These are phyloP conservation scores for Subacronicta megacephala DNA, from an alignment of 2,888 invertebrate species.

Conservation along the genomic window DNA sequence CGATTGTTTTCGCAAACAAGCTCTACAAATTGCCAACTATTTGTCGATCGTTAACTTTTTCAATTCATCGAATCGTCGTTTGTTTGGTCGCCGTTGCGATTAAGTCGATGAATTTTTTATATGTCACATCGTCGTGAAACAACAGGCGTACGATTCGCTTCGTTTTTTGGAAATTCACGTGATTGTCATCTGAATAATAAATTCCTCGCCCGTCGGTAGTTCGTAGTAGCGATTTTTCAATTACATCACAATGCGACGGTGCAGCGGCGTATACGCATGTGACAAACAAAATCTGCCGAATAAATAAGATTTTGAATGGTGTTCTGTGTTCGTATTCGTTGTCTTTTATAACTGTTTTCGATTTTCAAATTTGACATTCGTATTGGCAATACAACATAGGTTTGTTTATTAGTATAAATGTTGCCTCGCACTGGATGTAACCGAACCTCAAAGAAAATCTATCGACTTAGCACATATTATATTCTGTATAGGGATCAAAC, in stretches of 20 bases:
- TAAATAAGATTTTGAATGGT: conserved; percentile 40
- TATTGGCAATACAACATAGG: background rate
- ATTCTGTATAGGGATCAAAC: background rate
- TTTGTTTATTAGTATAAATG: background rate
- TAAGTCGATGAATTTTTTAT: conserved; percentile 86
- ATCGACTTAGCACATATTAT: too few species aligned
- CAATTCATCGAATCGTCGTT: conserved; percentile 71
- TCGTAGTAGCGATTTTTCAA: conserved; percentile 84
- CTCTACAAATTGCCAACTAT: conserved; percentile 77
- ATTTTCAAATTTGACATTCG: conserved; percentile 3
- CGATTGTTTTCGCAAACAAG: conserved; percentile 59
- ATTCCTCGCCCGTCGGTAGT: conserved; percentile 73
- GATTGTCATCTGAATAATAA: conserved; percentile 87
- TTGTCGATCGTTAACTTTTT: conserved; percentile 70
- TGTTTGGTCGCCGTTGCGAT: conserved; percentile 81
- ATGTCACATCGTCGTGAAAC: conserved; percentile 78
- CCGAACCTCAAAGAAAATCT: too few species aligned
- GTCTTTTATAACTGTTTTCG: conserved; percentile 36
- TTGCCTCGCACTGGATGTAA: background rate
- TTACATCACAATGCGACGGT: conserved; percentile 81
- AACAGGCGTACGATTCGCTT: conserved; percentile 80
- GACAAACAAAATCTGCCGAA: conserved; percentile 42
- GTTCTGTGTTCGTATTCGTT: conserved; percentile 33
- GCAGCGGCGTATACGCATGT: conserved; percentile 53
- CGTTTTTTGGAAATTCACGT: conserved; percentile 85